Conservation (phyloP, 2,113 vertebrate genomes). For the Toxostoma redivivum region DNA sequence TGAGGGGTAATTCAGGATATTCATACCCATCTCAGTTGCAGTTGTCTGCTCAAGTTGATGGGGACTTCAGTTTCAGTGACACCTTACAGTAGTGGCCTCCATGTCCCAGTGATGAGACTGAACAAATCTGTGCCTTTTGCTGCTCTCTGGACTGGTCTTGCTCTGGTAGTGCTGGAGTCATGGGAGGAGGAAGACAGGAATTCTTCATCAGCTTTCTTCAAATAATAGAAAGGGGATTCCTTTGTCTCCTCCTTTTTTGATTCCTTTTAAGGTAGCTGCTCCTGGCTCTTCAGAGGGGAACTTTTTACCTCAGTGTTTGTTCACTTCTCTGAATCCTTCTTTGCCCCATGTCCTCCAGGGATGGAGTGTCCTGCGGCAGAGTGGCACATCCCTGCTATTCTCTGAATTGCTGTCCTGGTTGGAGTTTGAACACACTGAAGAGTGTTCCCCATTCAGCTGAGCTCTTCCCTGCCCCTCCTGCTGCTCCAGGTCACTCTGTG, state of each 20-base stretch:
- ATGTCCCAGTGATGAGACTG: neutral
- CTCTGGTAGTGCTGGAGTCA: neutral
- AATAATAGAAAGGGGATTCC: neutral
- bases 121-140: neutral
- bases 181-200: neutral
- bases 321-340: neutral
- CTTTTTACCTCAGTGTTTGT: neutral
- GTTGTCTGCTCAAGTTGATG: neutral
- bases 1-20: neutral
- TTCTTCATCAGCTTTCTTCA: neutral
- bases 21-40: neutral
- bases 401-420: accelerated
- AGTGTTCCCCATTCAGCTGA: neutral
- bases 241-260: neutral
- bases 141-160: neutral
- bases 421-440: neutral
- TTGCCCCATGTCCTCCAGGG: neutral
- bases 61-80: neutral
- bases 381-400: neutral
- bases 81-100: neutral
- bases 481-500: neutral
- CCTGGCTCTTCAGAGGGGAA: neutral
- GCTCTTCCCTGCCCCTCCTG: neutral
- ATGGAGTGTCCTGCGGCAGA: neutral
- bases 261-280: neutral